Evolutionary conservation across 2,888 invertebrate genomes (phyloP).

Genomic region (Sarcophaga carnaria): DNA sequence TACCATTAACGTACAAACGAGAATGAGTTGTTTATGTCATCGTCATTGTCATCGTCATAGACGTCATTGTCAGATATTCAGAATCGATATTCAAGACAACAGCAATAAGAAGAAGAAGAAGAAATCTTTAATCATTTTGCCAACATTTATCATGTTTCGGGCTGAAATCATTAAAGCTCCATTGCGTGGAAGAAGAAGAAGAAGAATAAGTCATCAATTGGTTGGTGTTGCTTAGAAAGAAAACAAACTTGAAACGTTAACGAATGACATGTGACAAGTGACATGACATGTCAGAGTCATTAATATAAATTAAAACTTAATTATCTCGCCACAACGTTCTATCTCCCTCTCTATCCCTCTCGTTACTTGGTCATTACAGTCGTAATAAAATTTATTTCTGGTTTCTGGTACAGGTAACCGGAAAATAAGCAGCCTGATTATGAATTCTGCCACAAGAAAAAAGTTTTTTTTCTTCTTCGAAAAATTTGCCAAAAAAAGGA

Average conservation of each 20-base stretch:
- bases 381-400: too few relatives aligned
- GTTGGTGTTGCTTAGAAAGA: conserved; percentile 1
- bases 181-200: conserved; percentile 14
- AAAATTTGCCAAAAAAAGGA: conserved; percentile 23
- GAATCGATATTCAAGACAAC: too few relatives aligned
- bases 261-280: conserved; percentile 24
- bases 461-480: conserved; percentile 2
- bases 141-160: conserved; percentile 57
- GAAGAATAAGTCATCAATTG: conserved; percentile 44
- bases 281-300: conserved; percentile 72
- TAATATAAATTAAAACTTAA: conserved; percentile 80
- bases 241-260: conserved; percentile 10
- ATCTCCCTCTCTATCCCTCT: neutral
- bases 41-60: conserved; percentile 15
- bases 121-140: conserved; percentile 51
- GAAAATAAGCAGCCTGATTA: conserved; percentile 45
- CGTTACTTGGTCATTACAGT: too few relatives aligned
- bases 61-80: too few relatives aligned
- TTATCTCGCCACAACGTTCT: conserved; percentile 71
- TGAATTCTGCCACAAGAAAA: conserved; percentile 13
- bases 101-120: conserved; percentile 17
- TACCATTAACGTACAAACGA: conserved; percentile 13
- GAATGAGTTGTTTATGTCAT: conserved; percentile 61
- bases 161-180: conserved; percentile 29
- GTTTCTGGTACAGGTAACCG: conserved; percentile 46